phyloP scores from a whole-genome alignment of 1,140 invertebrate genomes.

The Drosophila aff. region DNA sequence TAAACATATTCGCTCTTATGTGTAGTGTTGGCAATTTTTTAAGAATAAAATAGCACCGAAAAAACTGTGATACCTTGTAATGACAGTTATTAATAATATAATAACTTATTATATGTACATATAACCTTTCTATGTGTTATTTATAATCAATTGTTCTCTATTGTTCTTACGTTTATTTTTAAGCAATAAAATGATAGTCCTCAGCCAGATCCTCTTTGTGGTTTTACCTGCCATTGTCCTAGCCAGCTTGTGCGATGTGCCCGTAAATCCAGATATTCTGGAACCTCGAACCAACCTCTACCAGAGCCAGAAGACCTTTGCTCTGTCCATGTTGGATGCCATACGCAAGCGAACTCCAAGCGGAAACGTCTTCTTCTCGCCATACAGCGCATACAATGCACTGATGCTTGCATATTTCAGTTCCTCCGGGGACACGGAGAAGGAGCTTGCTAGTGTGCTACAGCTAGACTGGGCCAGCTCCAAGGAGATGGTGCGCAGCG shows the following conservation, averaged over 20 bases:
- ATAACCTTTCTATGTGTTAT: not conserved
- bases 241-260: conserved; percentile 42
- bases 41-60: no score
- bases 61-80: no score
- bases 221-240: conserved; percentile 30
- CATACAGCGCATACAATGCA: conserved; percentile 93
- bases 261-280: conserved; percentile 13
- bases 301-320: conserved; percentile 89
- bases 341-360: conserved; percentile 86
- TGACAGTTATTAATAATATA: no score
- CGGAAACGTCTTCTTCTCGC: conserved; percentile 94
- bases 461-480: conserved; percentile 85
- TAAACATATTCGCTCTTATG: no score
- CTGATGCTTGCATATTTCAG: conserved; percentile 92
- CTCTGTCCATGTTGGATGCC: conserved; percentile 88
- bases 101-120: no score
- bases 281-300: conserved; percentile 84
- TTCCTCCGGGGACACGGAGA: conserved; percentile 89
- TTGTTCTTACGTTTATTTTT: not conserved
- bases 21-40: no score
- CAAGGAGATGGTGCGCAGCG: conserved; percentile 88
- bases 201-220: conserved; percentile 25
- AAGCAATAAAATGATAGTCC: conserved; percentile 31
- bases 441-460: conserved; percentile 88
- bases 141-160: not conserved